Evolutionary conservation across 2,888 invertebrate genomes (phyloP).

Genomic region (Polydesmus complanatus): DNA sequence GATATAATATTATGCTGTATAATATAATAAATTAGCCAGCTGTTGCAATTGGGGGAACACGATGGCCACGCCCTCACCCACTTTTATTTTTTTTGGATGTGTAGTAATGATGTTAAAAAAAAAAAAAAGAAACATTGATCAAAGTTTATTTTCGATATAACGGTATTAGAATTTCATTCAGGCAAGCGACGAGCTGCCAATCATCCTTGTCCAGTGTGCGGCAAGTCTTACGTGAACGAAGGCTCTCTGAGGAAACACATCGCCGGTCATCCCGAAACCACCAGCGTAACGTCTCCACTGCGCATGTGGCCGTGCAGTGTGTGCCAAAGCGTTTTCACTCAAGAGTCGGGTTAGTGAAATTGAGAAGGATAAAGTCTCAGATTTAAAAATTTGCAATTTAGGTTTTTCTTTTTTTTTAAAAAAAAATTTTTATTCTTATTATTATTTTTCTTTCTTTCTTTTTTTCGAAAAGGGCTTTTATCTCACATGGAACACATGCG

Average conservation of each 20-base stretch:
- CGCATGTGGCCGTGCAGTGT: conserved; percentile 94
- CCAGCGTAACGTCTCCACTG: conserved; percentile 55
- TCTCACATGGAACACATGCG: conserved; percentile 94
- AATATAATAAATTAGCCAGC: background rate
- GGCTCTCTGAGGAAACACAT: conserved; percentile 82
- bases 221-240: conserved; percentile 90
- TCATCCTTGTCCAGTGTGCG: conserved; percentile 88
- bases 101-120: background rate
- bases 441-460: background rate
- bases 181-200: conserved; percentile 87
- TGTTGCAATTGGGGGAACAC: conserved; percentile 1
- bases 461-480: conserved; percentile 54
- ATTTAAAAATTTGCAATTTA: too few species aligned
- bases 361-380: too few species aligned
- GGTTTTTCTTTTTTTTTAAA: too few species aligned
- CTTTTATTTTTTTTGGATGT: background rate
- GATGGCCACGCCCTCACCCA: background rate
- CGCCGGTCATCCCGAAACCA: conserved; percentile 83
- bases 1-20: background rate
- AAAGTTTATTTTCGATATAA: background rate
- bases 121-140: background rate
- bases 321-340: conserved; percentile 87
- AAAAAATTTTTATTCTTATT: background rate
- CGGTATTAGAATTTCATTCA: conserved; percentile 1
- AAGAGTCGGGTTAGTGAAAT: conserved; percentile 82